Percentiles rank a stretch among this genome's conserved stretches.
Conservation (phyloP, 2,113 vertebrate species). For the Lonchura striata region DNA sequence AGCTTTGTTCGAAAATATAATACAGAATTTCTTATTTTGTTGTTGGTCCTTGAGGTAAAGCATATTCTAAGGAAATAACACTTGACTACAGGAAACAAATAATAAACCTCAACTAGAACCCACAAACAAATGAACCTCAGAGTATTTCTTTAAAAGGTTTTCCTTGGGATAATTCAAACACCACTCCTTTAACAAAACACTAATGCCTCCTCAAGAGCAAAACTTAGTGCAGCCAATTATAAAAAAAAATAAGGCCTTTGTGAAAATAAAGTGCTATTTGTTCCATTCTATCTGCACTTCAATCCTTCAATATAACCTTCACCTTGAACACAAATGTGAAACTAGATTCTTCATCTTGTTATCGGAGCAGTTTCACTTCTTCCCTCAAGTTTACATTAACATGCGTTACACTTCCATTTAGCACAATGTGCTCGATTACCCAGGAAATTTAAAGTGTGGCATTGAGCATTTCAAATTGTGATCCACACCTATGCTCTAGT, state of each 20-base stretch:
- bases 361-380: background rate
- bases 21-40: background rate
- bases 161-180: background rate
- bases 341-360: background rate
- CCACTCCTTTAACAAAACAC: background rate
- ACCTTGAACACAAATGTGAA: background rate
- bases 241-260: background rate
- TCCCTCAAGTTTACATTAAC: background rate
- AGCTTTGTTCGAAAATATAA: background rate
- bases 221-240: constrained; percentile 26
- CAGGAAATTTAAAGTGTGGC: background rate
- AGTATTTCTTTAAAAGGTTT: background rate
- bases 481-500: background rate
- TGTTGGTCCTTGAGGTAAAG: constrained; percentile 4
- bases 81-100: background rate
- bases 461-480: background rate
- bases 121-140: background rate
- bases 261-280: constrained; percentile 70
- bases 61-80: background rate
- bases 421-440: background rate
- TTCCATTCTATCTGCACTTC: constrained; percentile 1
- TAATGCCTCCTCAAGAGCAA: background rate
- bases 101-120: background rate
- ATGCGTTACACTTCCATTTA: background rate
- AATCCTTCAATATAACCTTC: background rate